Percentiles rank a stretch among this genome's conserved stretches.
Evolutionary conservation across 2,888 invertebrate species (phyloP).

Genomic region (Flexamia atlantica): DNA sequence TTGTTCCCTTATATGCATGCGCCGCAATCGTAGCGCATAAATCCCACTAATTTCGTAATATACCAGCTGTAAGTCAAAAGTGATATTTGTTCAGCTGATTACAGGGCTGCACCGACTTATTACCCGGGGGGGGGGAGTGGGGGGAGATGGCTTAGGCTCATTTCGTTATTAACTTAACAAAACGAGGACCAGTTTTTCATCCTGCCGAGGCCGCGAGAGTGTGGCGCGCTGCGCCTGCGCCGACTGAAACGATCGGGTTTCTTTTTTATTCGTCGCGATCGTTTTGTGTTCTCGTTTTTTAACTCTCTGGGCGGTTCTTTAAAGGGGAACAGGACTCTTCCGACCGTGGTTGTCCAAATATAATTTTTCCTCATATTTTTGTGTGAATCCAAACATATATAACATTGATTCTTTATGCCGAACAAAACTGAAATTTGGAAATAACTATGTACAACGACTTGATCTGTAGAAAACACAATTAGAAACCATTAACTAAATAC

Average conservation of each 20-base stretch:
- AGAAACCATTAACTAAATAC: too few species aligned
- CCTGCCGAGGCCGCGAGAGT: slow-evolving; percentile 31
- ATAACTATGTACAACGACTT: too few species aligned
- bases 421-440: too few species aligned
- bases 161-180: slow-evolving; percentile 51
- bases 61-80: slow-evolving; percentile 25
- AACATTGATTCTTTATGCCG: too few species aligned
- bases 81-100: slow-evolving; percentile 46
- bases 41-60: slow-evolving; percentile 46
- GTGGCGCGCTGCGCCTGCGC: not conserved
- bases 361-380: not conserved
- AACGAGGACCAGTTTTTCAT: slow-evolving; percentile 48
- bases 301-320: not conserved
- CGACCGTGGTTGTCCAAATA: not conserved
- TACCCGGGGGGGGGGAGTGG: not conserved
- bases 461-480: too few species aligned
- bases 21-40: slow-evolving; percentile 23
- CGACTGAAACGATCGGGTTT: not conserved
- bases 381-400: too few species aligned
- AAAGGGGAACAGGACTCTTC: not conserved
- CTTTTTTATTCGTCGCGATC: slow-evolving; percentile 37
- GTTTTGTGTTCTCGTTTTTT: slow-evolving; percentile 17
- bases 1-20: not conserved
- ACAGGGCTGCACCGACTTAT: slow-evolving; percentile 19
- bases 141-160: slow-evolving; percentile 3